These are phyloP conservation scores for Muntiacus reevesi DNA, from an alignment of 2,113 vertebrate genomes.

Conservation along the genomic window DNA sequence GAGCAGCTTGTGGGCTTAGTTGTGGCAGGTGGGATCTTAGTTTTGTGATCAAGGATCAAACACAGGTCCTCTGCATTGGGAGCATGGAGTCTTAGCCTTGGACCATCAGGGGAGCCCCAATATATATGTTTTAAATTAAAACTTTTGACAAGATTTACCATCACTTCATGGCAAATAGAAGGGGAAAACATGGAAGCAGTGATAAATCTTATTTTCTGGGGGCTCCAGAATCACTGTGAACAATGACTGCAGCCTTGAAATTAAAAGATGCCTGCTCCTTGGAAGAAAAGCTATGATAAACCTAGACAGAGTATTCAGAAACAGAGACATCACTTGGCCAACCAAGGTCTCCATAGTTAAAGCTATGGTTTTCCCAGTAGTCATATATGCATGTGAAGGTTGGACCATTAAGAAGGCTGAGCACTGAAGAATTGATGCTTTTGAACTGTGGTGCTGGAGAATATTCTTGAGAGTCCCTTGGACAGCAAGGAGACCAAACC, in stretches of 20 bases:
- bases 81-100: neutral
- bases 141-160: neutral
- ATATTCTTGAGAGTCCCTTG: neutral
- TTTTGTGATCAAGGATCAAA: neutral
- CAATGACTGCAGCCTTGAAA: neutral
- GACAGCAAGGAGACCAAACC: neutral
- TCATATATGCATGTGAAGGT: neutral
- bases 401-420: neutral
- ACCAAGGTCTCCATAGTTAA: neutral
- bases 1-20: neutral
- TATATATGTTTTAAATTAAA: neutral
- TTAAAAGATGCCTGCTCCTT: neutral
- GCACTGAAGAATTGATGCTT: neutral
- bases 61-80: neutral
- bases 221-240: neutral
- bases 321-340: neutral
- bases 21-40: neutral
- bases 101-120: neutral
- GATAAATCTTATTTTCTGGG: neutral
- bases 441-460: neutral
- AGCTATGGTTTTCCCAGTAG: neutral
- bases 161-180: neutral
- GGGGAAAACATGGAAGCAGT: neutral
- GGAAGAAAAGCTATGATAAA: neutral
- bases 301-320: neutral